A percentile compares a stretch with the other conserved stretches of the same genome.
Evolutionary conservation across 2,888 invertebrate genomes (phyloP).

Genomic region (Andrena bicolor): DNA sequence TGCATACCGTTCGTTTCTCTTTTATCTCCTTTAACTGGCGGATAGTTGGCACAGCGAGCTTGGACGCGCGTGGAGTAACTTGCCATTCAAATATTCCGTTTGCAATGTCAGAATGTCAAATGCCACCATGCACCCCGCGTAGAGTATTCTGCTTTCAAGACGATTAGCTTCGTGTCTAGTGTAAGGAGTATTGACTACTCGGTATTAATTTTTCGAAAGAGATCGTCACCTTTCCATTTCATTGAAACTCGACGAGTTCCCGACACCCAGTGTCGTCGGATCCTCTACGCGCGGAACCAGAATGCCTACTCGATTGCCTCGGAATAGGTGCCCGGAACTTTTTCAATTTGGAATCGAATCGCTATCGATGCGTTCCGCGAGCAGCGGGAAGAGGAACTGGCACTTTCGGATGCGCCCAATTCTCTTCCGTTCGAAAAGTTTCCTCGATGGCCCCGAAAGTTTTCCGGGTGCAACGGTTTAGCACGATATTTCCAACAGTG

Average conservation of each 20-base stretch:
- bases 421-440: slow-evolving; percentile 26
- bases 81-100: too few species aligned
- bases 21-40: neutral
- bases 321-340: slow-evolving; percentile 16
- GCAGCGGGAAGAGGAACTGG: neutral
- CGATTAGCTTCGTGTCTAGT: too few species aligned
- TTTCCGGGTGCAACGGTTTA: slow-evolving; percentile 7
- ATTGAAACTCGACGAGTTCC: neutral
- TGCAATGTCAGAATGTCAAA: too few species aligned
- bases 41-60: neutral
- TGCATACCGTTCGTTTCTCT: neutral
- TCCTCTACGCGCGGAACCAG: slow-evolving; percentile 12
- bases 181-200: too few species aligned
- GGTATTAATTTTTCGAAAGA: neutral
- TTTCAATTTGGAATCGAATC: slow-evolving; percentile 17
- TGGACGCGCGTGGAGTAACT: neutral
- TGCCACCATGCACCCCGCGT: too few species aligned
- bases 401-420: slow-evolving; percentile 10
- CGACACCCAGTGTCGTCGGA: neutral
- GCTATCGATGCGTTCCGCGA: slow-evolving; percentile 20
- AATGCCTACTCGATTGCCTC: neutral
- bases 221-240: neutral
- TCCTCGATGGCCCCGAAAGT: neutral
- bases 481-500: neutral
- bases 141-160: too few species aligned